A percentile compares a stretch with the other conserved stretches of the same genome.
Evolutionary conservation across 2,797 vertebrate species (phyloP).

Genomic region (Phataginus tricuspis): DNA sequence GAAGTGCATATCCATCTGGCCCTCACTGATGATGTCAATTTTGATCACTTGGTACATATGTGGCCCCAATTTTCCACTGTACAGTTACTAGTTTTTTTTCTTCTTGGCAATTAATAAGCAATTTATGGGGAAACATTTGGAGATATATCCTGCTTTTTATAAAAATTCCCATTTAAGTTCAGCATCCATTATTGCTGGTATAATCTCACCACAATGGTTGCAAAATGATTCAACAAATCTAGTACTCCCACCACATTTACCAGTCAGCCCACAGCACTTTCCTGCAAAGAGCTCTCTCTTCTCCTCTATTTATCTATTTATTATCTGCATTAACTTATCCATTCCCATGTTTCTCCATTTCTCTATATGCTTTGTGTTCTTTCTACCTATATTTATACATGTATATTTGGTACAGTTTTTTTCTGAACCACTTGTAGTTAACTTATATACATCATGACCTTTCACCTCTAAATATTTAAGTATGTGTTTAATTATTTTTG

Average conservation of each 20-base stretch:
- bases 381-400: not conserved
- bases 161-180: conserved; percentile 2
- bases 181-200: conserved; percentile 12
- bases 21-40: not conserved
- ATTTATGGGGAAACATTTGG: not conserved
- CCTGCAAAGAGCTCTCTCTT: not conserved
- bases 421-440: conserved; percentile 2
- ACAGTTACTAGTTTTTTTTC: not conserved
- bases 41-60: conserved; percentile 10
- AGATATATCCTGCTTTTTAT: not conserved
- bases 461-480: conserved; percentile 19
- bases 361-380: not conserved
- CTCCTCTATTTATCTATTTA: not conserved
- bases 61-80: not conserved
- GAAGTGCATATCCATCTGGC: not conserved
- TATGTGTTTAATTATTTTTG: conserved; percentile 47
- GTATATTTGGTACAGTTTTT: not conserved
- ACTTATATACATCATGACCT: not conserved
- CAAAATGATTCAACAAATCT: conserved; percentile 35
- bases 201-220: not conserved
- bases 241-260: not conserved
- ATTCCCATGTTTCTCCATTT: conserved; percentile 33
- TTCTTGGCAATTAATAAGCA: conserved; percentile 44
- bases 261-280: not conserved
- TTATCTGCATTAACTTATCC: conserved; percentile 32